These are phyloP conservation scores for Dasyprocta punctata DNA, from an alignment of 2,113 vertebrate genomes.

Conservation along the genomic window DNA sequence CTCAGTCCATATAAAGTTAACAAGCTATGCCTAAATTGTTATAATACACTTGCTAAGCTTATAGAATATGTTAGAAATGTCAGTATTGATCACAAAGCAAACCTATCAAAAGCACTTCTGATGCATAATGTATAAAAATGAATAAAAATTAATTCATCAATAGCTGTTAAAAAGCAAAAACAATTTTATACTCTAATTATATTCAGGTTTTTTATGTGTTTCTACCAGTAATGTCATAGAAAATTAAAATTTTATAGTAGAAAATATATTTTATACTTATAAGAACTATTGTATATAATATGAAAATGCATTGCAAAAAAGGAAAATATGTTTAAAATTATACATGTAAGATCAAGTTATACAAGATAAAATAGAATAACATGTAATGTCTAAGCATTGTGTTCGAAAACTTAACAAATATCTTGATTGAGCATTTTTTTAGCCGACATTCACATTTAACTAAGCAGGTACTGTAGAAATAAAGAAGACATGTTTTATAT, in stretches of 20 bases:
- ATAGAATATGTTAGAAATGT: neutral
- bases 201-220: constrained; percentile 28
- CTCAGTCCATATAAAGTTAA: neutral
- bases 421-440: neutral
- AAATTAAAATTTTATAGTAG: constrained; percentile 42
- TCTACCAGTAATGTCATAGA: constrained; percentile 25
- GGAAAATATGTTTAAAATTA: constrained; percentile 43
- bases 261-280: constrained; percentile 20
- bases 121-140: neutral
- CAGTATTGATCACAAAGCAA: neutral
- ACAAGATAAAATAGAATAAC: neutral
- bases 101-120: constrained; percentile 43
- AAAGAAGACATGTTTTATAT: constrained; percentile 18
- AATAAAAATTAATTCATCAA: constrained; percentile 37
- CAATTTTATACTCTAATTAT: constrained; percentile 4
- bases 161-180: constrained; percentile 45
- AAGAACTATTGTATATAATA: neutral
- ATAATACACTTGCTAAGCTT: too few species aligned
- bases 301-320: constrained; percentile 29
- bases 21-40: neutral
- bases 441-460: constrained; percentile 2
- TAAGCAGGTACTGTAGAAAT: neutral
- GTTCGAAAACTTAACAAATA: constrained; percentile 40
- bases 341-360: neutral
- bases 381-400: neutral